These are phyloP conservation scores for Mythimna vitellina DNA, from an alignment of 2,888 invertebrate species.

Conservation along the genomic window DNA sequence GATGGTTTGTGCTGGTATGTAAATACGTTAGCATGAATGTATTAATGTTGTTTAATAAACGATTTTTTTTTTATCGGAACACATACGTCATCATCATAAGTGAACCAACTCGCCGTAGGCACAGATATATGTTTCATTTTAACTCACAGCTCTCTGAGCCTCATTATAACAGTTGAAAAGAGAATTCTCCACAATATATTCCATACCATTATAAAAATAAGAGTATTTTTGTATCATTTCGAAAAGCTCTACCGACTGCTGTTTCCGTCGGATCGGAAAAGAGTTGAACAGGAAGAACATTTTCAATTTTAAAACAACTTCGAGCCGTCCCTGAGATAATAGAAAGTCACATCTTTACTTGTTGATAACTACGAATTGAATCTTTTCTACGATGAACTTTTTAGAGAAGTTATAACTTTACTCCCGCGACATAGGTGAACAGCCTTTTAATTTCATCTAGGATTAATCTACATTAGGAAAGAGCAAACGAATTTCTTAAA, in stretches of 20 bases:
- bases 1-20: too few species aligned
- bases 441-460: too few species aligned
- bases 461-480: slow-evolving; percentile 6
- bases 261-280: slow-evolving; percentile 52
- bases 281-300: slow-evolving; percentile 47
- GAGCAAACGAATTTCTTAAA: not conserved
- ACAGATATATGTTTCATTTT: slow-evolving; percentile 21
- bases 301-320: slow-evolving; percentile 60
- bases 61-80: too few species aligned
- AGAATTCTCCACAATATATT: slow-evolving; percentile 18
- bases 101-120: too few species aligned
- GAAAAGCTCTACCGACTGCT: slow-evolving; percentile 24
- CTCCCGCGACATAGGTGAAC: not conserved
- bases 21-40: too few species aligned
- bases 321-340: slow-evolving; percentile 55
- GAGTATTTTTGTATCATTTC: slow-evolving; percentile 40
- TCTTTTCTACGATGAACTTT: slow-evolving; percentile 39
- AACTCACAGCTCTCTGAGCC: slow-evolving; percentile 6
- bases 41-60: too few species aligned
- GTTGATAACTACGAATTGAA: slow-evolving; percentile 49
- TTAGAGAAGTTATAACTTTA: slow-evolving; percentile 22
- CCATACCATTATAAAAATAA: slow-evolving; percentile 15
- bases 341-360: slow-evolving; percentile 62
- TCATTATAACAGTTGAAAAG: slow-evolving; percentile 42
- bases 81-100: too few species aligned